These are phyloP conservation scores for Calypte anna DNA, from an alignment of 2,113 vertebrate genomes.

Conservation along the genomic window DNA sequence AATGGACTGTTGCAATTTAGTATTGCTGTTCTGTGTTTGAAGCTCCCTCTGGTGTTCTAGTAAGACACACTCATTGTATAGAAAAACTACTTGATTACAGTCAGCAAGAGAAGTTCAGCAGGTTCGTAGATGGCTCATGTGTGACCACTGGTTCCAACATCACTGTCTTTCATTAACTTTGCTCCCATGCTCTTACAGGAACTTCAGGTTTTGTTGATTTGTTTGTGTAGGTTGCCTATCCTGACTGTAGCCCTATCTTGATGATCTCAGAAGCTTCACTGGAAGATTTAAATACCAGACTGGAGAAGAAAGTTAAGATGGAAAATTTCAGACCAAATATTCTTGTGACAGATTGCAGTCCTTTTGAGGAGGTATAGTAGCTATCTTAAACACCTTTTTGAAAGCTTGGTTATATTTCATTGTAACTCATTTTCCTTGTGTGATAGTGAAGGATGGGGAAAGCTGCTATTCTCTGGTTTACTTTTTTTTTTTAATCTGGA, in stretches of 20 bases:
- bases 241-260: constrained; percentile 83
- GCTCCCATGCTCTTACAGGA: background rate
- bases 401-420: background rate
- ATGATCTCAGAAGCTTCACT: constrained; percentile 90
- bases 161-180: background rate
- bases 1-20: background rate
- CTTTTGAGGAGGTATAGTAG: constrained; percentile 87
- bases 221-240: constrained; percentile 82
- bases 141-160: background rate
- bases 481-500: background rate
- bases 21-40: background rate
- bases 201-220: background rate
- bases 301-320: constrained; percentile 82
- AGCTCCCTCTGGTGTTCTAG: background rate
- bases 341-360: constrained; percentile 81
- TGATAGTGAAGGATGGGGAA: background rate
- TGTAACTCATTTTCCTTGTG: background rate
- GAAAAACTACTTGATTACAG: background rate
- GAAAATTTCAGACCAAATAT: constrained; percentile 89
- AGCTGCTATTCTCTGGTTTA: background rate
- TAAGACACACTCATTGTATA: background rate
- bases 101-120: background rate
- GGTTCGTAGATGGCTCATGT: background rate
- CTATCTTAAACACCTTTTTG: background rate
- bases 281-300: constrained; percentile 81